A percentile compares a stretch with the other conserved stretches of the same genome.
These are phyloP conservation scores for Octodon degus DNA, from an alignment of 2,113 vertebrate species.

Conservation along the genomic window DNA sequence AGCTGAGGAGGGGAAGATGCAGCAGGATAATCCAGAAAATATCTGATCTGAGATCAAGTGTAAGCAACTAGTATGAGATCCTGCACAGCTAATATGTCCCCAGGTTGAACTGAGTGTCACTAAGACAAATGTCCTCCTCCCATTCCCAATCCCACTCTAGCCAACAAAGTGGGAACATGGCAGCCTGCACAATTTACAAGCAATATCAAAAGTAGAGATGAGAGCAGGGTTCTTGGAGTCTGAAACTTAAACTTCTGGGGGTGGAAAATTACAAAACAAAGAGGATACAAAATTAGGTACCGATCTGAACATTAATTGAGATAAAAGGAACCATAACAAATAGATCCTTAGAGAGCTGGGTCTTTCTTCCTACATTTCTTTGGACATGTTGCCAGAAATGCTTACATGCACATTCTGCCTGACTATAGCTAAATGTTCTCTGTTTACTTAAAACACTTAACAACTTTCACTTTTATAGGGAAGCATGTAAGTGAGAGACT, in stretches of 20 bases:
- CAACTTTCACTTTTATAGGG: neutral
- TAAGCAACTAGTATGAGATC: slow-evolving; percentile 11
- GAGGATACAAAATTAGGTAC: neutral
- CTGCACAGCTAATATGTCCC: slow-evolving; percentile 44
- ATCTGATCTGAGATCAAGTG: slow-evolving; percentile 49
- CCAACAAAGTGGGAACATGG: neutral
- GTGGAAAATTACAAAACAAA: neutral
- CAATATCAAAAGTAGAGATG: neutral
- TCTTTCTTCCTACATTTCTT: slow-evolving; percentile 23
- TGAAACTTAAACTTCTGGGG: neutral
- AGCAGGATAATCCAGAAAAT: neutral
- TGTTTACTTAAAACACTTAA: neutral
- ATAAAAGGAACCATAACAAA: neutral
- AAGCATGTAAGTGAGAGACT: neutral
- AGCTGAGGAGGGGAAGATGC: slow-evolving; percentile 31
- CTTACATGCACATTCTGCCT: neutral
- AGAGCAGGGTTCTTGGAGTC: neutral
- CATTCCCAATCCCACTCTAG: too few species aligned
- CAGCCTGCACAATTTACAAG: neutral
- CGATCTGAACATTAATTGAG: slow-evolving; percentile 16
- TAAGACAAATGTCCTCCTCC: neutral
- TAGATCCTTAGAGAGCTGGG: neutral
- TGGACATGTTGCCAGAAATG: neutral
- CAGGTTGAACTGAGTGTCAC: neutral
- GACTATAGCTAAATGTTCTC: neutral